Conservation (phyloP, 2,113 vertebrate genomes). For the Dasyurus viverrinus region DNA sequence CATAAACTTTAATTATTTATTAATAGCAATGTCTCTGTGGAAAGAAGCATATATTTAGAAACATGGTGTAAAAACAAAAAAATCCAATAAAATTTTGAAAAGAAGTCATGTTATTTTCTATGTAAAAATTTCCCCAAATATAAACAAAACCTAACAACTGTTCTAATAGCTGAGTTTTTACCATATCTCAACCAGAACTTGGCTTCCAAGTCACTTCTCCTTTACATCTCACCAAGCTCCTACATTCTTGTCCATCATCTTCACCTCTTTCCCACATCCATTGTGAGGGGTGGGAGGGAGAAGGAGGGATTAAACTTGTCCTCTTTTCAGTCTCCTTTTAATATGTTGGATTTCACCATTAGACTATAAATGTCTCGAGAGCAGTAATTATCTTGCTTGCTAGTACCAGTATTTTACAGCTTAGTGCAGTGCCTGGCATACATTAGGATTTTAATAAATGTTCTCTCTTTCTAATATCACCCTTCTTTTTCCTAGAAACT, state of each 20-base stretch:
- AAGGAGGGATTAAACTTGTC: not conserved
- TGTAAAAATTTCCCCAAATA: not conserved
- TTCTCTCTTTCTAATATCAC: not conserved
- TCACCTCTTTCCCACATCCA: too few species aligned
- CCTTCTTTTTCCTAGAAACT: not conserved
- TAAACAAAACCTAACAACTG: not conserved
- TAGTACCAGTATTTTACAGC: not conserved
- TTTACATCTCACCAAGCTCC: not conserved
- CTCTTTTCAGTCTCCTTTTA: not conserved
- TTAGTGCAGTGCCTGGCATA: not conserved
- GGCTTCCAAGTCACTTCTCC: not conserved
- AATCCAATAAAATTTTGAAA: not conserved
- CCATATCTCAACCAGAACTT: not conserved
- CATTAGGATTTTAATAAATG: not conserved
- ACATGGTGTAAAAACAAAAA: not conserved
- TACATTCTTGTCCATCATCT: not conserved
- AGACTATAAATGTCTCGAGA: not conserved
- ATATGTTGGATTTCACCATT: not conserved
- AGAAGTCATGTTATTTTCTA: not conserved
- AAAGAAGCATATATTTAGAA: not conserved
- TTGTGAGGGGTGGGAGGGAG: too few species aligned
- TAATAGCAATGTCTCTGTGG: not conserved
- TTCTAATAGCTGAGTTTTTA: not conserved
- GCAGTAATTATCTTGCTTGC: not conserved
- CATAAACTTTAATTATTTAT: too few species aligned